Base-by-base conservation (phyloP, 2,113 vertebrate species). In the Hypocryptadius cinnamomeus region DNA sequence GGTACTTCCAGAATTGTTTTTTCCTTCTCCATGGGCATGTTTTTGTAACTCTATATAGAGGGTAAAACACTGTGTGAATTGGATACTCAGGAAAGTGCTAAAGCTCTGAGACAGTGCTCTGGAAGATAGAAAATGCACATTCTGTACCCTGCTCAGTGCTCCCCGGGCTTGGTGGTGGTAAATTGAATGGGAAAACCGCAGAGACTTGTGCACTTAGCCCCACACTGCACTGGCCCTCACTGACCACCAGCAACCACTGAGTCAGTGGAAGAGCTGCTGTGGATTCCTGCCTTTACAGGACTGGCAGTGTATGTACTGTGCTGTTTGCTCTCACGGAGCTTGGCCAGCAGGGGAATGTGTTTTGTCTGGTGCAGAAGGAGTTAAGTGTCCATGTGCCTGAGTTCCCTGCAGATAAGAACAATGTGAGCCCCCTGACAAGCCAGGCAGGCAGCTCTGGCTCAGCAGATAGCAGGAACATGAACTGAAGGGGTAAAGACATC, bases 361-460 rank as follows among this genome's bases (percentile, higher is more conserved):
- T 27, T 60, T 80, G 10, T 33, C 27, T 0, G 0, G 40, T 35
- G 47, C 72, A 83, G 65, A 79, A 90, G 1, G 10, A 93, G 74
- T 70, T 82, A 85, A 77, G 66, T 69, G 87, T 63, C 45, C 47
- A 15, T 13, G 18, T 60, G 79, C n/a, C 42, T 5, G 37, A 83
- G 68, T 50, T 83, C 79, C 82, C 71, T 51, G 64, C 74, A 90
- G 71, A 94, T 54, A 70, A 42, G 50, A 78, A 48, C 63, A 71
- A 40, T 1, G 31, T 68, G 68, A 77, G 63, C 39, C 40, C 74
- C 69, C 85, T 53, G 91, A 91, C 54, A 83, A 87, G 71, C 17
- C 72, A 79, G 64, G 87, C 91, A 83, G 78, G 71, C 45, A 8
- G 51, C 68, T 84, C 84, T 74, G 81, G 90, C 90, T 91, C 91